Evolutionary conservation across 1,140 invertebrate species (phyloP).

Genomic region (roundworm (Caenorhabditis elegans)): DNA sequence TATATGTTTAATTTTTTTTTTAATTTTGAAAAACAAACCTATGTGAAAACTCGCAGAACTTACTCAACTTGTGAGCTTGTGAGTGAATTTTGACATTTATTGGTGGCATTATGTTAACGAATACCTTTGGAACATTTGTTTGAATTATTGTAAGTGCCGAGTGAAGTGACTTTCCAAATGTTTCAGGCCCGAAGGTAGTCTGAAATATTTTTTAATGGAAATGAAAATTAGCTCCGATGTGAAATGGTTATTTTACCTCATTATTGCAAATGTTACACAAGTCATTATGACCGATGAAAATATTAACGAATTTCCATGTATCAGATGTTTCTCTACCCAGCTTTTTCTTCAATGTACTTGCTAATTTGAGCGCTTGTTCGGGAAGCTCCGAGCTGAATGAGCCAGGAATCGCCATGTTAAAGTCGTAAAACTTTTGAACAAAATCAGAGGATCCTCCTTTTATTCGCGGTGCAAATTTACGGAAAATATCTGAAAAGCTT

Average conservation of each 20-base stretch:
- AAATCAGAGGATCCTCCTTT: neutral
- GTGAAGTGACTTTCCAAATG: neutral
- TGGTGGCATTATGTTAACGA: conserved; percentile 33
- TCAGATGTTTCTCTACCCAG: neutral
- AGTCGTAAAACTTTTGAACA: neutral
- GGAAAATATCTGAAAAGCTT: conserved; percentile 23
- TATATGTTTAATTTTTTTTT: neutral
- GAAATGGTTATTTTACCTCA: neutral
- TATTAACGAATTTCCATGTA: conserved; percentile 26
- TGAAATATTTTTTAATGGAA: neutral
- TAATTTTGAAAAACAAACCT: neutral
- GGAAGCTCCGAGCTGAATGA: conserved; percentile 1
- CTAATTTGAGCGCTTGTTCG: neutral
- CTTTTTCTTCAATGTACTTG: neutral
- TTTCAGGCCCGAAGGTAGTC: neutral
- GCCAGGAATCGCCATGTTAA: conserved; percentile 6
- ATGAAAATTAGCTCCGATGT: neutral
- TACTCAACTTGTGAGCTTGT: conserved; percentile 6
- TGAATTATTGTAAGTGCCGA: neutral
- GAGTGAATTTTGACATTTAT: conserved; percentile 7
- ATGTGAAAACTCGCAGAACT: conserved; percentile 17
- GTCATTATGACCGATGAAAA: conserved; percentile 34
- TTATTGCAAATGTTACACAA: conserved; percentile 12
- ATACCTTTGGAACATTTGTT: neutral
- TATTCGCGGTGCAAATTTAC: neutral